phyloP scores from a whole-genome alignment of 2,113 vertebrate genomes.

The Actenoides hombroni region DNA sequence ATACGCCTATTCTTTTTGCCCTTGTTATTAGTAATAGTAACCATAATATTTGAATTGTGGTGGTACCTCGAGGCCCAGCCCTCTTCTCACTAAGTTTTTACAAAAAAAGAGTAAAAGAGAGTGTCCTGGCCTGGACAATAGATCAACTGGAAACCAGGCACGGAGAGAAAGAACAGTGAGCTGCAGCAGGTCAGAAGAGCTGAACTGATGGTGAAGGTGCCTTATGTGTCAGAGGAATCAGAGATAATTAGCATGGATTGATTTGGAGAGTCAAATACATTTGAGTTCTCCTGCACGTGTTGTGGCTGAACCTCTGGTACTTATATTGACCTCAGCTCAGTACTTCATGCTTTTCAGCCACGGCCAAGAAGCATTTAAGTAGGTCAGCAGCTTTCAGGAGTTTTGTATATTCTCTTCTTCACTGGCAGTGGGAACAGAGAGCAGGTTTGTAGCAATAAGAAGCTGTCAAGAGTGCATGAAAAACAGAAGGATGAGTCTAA shows the following conservation, averaged over 20 bases:
- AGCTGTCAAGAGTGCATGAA: background rate
- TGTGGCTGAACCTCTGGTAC: background rate
- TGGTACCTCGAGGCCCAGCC: background rate
- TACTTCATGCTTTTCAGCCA: background rate
- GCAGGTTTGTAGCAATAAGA: background rate
- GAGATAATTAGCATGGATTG: background rate
- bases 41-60: slow-evolving; percentile 38
- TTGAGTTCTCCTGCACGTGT: background rate
- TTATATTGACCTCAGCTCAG: background rate
- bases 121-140: background rate
- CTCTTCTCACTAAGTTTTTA: background rate
- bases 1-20: slow-evolving; percentile 9
- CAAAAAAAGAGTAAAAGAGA: background rate
- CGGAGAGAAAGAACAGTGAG: background rate
- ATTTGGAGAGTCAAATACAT: background rate
- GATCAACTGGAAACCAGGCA: background rate
- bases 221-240: background rate
- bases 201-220: background rate
- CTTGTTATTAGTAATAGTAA: slow-evolving; percentile 9
- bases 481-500: background rate
- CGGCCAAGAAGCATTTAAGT: background rate
- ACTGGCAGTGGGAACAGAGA: background rate
- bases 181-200: background rate
- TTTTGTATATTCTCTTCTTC: background rate
- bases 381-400: background rate